phyloP scores from a whole-genome alignment of 2,113 vertebrate species.

The Laticauda laticaudata region DNA sequence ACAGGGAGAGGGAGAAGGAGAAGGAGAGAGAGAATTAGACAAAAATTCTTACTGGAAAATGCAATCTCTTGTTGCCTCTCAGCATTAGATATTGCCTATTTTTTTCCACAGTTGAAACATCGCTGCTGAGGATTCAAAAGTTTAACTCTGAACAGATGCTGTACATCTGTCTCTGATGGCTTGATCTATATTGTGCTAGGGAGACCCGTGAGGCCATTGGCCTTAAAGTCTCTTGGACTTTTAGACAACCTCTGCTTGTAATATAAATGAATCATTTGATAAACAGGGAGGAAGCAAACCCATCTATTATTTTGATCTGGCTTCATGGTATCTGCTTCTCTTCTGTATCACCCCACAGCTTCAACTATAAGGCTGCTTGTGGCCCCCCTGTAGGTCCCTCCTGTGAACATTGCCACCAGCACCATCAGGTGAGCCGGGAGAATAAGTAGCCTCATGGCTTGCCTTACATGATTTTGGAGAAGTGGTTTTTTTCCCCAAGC shows the following conservation, averaged over 20 bases:
- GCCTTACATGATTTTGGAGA: not conserved
- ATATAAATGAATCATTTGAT: not conserved
- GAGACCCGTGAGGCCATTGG: not conserved
- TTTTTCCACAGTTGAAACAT: not conserved
- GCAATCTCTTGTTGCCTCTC: not conserved
- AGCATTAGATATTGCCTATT: not conserved
- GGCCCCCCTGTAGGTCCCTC: constrained; percentile 79
- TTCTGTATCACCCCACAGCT: constrained; percentile 57
- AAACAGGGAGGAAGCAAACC: not conserved
- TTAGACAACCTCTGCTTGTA: not conserved
- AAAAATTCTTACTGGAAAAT: not conserved
- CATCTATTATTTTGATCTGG: not conserved
- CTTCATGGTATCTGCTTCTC: not conserved
- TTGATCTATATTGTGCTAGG: not conserved
- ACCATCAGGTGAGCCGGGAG: constrained; percentile 57
- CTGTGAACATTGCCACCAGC: constrained; percentile 87
- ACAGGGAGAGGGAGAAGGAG: accelerated
- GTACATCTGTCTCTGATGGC: not conserved
- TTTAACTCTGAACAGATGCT: not conserved
- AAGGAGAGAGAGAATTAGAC: not conserved
- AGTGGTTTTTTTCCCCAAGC: accelerated
- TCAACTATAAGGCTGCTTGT: constrained; percentile 82
- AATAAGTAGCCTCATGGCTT: accelerated
- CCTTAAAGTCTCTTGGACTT: not conserved
- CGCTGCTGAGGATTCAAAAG: not conserved